Percentiles rank a stretch among this genome's conserved stretches.
These are phyloP conservation scores for Drosophila mimica DNA, from an alignment of 2,888 invertebrate genomes.

Conservation along the genomic window DNA sequence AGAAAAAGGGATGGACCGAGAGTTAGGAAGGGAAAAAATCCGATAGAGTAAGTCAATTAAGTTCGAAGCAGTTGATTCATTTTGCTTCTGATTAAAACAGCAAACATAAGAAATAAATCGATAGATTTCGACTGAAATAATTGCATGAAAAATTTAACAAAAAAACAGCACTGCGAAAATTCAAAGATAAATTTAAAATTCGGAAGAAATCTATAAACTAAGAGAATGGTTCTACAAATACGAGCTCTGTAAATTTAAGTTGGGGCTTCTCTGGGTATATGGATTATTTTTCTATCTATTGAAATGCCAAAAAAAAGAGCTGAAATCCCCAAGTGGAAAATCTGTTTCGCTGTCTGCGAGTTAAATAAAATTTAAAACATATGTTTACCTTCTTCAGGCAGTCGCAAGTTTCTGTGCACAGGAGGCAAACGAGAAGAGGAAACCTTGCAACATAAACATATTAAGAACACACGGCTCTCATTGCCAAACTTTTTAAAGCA, in stretches of 20 bases:
- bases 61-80: constrained; percentile 20
- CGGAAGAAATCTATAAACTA: neutral
- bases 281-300: neutral
- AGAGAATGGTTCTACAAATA: neutral
- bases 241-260: neutral
- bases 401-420: constrained; percentile 2
- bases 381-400: constrained; percentile 27
- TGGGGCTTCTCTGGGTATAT: neutral
- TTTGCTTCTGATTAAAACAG: constrained; percentile 9
- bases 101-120: neutral
- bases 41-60: constrained; percentile 22
- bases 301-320: neutral
- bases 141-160: neutral
- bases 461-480: constrained; percentile 35
- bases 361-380: constrained; percentile 32
- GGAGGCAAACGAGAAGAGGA: neutral
- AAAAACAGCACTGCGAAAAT: neutral
- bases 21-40: neutral
- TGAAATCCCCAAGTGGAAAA: neutral
- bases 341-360: neutral
- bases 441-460: constrained; percentile 36
- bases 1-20: neutral
- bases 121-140: constrained; percentile 1
- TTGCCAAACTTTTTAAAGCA: constrained; percentile 49
- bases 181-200: neutral